A percentile compares a stretch with the other conserved stretches of the same genome.
These are phyloP conservation scores for Formica exsecta DNA, from an alignment of 1,140 invertebrate species.

Conservation along the genomic window DNA sequence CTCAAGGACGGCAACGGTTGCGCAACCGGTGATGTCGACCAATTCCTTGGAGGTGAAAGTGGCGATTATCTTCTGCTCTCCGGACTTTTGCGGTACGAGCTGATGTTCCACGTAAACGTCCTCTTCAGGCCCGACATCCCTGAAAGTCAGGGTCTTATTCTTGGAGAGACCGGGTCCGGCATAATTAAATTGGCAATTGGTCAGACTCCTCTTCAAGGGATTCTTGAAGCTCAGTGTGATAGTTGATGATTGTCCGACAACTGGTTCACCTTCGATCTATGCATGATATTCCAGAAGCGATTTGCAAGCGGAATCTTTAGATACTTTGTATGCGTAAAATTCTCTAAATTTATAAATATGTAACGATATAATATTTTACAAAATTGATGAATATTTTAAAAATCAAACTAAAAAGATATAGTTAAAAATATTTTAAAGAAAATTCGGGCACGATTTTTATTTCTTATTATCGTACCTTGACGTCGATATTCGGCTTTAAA, in stretches of 20 bases:
- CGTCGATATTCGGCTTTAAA: conserved; percentile 89
- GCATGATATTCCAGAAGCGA: conserved; percentile 12
- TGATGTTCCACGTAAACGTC: conserved; percentile 86
- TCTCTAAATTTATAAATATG: too few species aligned
- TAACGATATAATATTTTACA: too few species aligned
- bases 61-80: conserved; percentile 88
- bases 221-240: conserved; percentile 90
- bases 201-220: conserved; percentile 88
- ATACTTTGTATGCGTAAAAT: neutral
- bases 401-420: neutral
- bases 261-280: conserved; percentile 88
- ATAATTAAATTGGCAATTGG: conserved; percentile 89
- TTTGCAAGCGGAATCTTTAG: neutral
- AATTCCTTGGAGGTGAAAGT: conserved; percentile 90
- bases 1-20: conserved; percentile 84
- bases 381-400: neutral
- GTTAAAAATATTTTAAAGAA: neutral
- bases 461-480: conserved; percentile 86
- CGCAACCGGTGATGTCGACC: conserved; percentile 89
- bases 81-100: conserved; percentile 86
- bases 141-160: conserved; percentile 87
- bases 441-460: neutral
- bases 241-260: conserved; percentile 87
- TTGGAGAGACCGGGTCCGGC: conserved; percentile 90
- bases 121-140: conserved; percentile 87